A percentile compares a stretch with the other conserved stretches of the same genome.
Evolutionary conservation across 2,797 vertebrate genomes (phyloP).

Genomic region (Taenioides sp.): DNA sequence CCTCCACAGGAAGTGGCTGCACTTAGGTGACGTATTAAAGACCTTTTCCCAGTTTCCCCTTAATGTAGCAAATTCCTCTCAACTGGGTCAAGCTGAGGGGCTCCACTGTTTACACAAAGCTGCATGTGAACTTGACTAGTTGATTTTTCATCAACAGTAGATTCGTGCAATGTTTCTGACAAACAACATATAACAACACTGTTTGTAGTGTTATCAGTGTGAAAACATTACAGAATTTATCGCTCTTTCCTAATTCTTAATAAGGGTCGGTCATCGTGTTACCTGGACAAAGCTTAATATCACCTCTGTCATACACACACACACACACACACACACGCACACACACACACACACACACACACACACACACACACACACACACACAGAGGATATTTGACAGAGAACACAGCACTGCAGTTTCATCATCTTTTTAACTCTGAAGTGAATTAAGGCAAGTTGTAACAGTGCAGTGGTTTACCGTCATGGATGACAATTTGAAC

Average conservation of each 20-base stretch:
- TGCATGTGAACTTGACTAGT: conserved; percentile 1
- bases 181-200: background rate
- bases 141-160: background rate
- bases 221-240: background rate
- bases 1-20: conserved; percentile 32
- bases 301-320: background rate
- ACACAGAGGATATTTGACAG: background rate
- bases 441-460: background rate
- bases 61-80: conserved; percentile 31
- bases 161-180: background rate
- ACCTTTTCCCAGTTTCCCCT: conserved; percentile 13
- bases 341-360: too few relatives aligned
- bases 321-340: too few relatives aligned
- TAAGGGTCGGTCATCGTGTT: background rate
- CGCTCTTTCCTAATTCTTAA: background rate
- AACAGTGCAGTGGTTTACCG: background rate
- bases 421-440: background rate
- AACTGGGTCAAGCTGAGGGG: conserved; percentile 13
- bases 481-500: background rate
- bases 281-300: background rate
- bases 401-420: background rate
- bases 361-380: too few relatives aligned
- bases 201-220: too few relatives aligned
- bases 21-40: conserved; percentile 14
- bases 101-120: conserved; percentile 1